A percentile compares a stretch with the other conserved stretches of the same genome.
phyloP scores from a whole-genome alignment of 2,888 invertebrate species.

The Toxonevra muliebris region DNA sequence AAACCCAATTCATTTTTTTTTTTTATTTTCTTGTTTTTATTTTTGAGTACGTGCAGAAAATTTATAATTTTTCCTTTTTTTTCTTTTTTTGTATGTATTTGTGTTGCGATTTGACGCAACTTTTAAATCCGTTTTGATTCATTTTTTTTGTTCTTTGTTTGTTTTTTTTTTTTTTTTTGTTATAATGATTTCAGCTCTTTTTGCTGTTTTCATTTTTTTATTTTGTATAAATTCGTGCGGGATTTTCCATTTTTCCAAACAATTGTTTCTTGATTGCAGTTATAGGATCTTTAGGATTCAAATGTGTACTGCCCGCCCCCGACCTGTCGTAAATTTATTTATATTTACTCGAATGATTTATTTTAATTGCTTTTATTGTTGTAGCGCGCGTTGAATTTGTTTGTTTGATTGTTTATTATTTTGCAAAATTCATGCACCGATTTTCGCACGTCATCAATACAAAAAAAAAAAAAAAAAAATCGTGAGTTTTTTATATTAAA shows the following conservation, averaged over 20 bases:
- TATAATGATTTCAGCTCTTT: too few relatives aligned
- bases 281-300: not conserved
- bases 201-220: not conserved
- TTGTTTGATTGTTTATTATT: too few relatives aligned
- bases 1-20: conserved; percentile 2
- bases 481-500: conserved; percentile 3
- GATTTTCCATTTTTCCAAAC: conserved; percentile 29
- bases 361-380: conserved; percentile 1
- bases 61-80: conserved; percentile 28
- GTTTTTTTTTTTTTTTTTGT: not conserved
- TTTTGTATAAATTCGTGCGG: conserved; percentile 27
- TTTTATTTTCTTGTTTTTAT: conserved; percentile 10
- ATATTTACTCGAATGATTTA: conserved; percentile 4
- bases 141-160: not conserved
- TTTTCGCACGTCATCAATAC: too few relatives aligned
- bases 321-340: not conserved
- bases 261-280: conserved; percentile 15
- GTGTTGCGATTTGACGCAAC: not conserved
- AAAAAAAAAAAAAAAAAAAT: too few relatives aligned
- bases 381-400: not conserved
- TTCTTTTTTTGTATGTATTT: not conserved
- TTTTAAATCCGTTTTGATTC: too few relatives aligned
- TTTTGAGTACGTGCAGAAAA: conserved; percentile 35
- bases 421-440: too few relatives aligned
- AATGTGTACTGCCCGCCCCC: too few relatives aligned